These are phyloP conservation scores for Ellobius talpinus DNA, from an alignment of 2,113 vertebrate species.

Conservation along the genomic window DNA sequence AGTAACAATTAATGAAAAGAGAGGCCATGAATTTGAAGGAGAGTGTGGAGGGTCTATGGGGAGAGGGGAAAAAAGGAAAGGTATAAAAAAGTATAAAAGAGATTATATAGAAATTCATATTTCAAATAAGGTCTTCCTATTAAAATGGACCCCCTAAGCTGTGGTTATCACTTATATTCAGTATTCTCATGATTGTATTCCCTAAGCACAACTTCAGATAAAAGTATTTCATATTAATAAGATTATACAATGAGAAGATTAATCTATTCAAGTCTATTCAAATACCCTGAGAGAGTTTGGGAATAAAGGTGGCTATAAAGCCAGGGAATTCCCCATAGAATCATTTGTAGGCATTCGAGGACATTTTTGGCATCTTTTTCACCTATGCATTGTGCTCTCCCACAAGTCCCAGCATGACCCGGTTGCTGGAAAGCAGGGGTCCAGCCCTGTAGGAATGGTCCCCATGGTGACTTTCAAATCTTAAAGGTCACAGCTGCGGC, in stretches of 20 bases:
- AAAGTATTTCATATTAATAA: slow-evolving; percentile 40
- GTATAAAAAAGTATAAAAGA: neutral
- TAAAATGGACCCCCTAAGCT: slow-evolving; percentile 25
- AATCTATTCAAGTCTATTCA: slow-evolving; percentile 20
- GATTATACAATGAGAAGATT: neutral
- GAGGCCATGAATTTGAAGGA: neutral
- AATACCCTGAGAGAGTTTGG: slow-evolving; percentile 19
- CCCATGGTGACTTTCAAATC: slow-evolving; percentile 56
- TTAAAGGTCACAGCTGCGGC: slow-evolving; percentile 69
- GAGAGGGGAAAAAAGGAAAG: neutral
- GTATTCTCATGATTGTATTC: neutral
- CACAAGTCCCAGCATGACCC: slow-evolving; percentile 51
- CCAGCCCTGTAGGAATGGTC: neutral
- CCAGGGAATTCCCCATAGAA: neutral
- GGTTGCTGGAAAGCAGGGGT: slow-evolving; percentile 51
- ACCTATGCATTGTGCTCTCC: slow-evolving; percentile 51
- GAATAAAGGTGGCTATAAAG: slow-evolving; percentile 35
- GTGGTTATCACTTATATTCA: neutral
- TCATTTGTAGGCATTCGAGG: neutral
- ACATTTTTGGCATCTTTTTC: slow-evolving; percentile 65
- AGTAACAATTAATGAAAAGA: neutral
- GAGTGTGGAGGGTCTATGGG: neutral
- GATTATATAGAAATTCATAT: neutral
- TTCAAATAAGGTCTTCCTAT: neutral
- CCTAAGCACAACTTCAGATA: neutral